Evolutionary conservation across 2,888 invertebrate species (phyloP).

Genomic region (Celastrina argiolus): DNA sequence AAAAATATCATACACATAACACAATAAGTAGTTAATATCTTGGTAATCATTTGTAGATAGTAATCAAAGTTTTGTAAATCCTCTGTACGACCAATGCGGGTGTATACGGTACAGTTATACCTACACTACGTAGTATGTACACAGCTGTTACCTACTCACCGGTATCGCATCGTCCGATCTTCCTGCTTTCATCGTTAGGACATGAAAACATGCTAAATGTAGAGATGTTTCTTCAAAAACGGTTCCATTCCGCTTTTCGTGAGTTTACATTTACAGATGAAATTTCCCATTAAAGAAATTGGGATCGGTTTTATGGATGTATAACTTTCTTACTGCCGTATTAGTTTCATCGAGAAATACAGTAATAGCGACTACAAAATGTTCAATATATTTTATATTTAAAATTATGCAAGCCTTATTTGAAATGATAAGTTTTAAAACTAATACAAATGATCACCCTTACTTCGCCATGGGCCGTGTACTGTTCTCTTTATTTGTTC

Average conservation of each 20-base stretch:
- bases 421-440: background rate
- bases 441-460: background rate
- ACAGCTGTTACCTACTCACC: constrained; percentile 29
- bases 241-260: constrained; percentile 61
- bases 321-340: background rate
- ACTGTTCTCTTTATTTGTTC: constrained; percentile 5
- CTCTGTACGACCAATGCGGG: background rate
- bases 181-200: constrained; percentile 62
- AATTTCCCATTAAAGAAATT: constrained; percentile 73
- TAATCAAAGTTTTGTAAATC: background rate
- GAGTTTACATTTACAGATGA: constrained; percentile 53
- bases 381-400: no score
- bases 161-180: constrained; percentile 68
- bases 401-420: no score
- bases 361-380: background rate
- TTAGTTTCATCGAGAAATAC: background rate
- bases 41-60: background rate
- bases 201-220: constrained; percentile 63
- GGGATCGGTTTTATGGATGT: constrained; percentile 35
- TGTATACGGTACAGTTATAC: background rate
- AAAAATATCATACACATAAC: background rate
- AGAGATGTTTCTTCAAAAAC: constrained; percentile 56
- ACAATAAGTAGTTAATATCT: no score
- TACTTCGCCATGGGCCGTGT: background rate
- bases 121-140: background rate